Evolutionary conservation across 2,113 vertebrate genomes (phyloP).

Genomic region (Pollimyrus isidori): DNA sequence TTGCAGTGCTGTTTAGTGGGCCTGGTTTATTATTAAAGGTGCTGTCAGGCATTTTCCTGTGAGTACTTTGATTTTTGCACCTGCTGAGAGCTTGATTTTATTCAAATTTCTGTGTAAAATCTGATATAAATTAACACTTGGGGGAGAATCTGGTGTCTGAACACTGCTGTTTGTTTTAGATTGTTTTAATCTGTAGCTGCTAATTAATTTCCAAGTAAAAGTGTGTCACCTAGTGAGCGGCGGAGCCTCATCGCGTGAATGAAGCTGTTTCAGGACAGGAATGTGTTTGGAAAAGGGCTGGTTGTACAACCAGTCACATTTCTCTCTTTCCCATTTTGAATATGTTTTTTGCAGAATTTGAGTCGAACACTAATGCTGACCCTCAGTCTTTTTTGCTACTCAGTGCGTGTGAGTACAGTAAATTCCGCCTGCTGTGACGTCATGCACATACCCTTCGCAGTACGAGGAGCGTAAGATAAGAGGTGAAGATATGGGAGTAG

Average conservation of each 20-base stretch:
- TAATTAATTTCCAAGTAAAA: not conserved
- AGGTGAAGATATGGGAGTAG: too few species aligned
- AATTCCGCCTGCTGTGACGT: too few species aligned
- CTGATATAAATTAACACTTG: not conserved
- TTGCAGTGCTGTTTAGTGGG: not conserved
- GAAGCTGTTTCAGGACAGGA: not conserved
- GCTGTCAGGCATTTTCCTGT: not conserved
- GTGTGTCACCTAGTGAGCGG: not conserved
- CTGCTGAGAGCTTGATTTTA: not conserved
- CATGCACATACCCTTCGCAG: too few species aligned
- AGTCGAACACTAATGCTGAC: too few species aligned
- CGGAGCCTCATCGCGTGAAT: not conserved
- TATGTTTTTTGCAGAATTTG: too few species aligned
- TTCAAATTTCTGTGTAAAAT: not conserved
- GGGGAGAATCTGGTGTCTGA: not conserved
- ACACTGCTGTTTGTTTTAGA: not conserved
- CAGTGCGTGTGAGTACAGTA: too few species aligned
- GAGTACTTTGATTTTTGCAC: not conserved
- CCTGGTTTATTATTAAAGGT: not conserved
- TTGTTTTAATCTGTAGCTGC: not conserved
- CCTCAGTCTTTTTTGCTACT: too few species aligned
- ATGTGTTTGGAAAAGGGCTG: not conserved
- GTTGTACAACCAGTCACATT: too few species aligned
- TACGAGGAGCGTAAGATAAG: too few species aligned
- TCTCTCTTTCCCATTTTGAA: too few species aligned